phyloP scores from a whole-genome alignment of 2,888 invertebrate species.

The Drosophila fulvimacula region DNA sequence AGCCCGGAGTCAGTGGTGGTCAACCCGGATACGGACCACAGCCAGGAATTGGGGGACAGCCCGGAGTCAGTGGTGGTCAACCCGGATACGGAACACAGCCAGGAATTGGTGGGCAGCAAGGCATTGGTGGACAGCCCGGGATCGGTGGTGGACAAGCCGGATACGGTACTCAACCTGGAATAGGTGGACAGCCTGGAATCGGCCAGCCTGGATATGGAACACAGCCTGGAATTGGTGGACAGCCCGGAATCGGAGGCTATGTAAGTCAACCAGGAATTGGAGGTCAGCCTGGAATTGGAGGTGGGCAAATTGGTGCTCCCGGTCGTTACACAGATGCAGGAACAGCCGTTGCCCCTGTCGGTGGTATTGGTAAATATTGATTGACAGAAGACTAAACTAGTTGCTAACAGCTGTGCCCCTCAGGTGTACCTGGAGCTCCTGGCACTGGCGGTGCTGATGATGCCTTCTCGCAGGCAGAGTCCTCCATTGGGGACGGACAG shows the following conservation, averaged over 20 bases:
- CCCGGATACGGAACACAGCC: slow-evolving; percentile 20
- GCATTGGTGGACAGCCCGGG: slow-evolving; percentile 4
- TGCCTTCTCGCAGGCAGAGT: slow-evolving; percentile 90
- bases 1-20: not conserved
- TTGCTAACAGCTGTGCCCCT: not conserved
- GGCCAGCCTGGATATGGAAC: slow-evolving; percentile 25
- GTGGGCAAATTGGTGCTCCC: slow-evolving; percentile 32
- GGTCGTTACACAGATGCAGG: slow-evolving; percentile 52
- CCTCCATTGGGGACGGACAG: slow-evolving; percentile 87
- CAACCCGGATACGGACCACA: slow-evolving; percentile 21
- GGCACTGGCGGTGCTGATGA: slow-evolving; percentile 85
- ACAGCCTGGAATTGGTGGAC: not conserved
- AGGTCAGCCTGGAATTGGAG: slow-evolving; percentile 20
- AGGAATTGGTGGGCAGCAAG: slow-evolving; percentile 19
- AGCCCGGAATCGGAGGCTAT: slow-evolving; percentile 1
- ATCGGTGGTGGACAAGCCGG: slow-evolving; percentile 20
- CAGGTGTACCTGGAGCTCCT: slow-evolving; percentile 45
- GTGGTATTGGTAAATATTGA: slow-evolving; percentile 46
- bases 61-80: slow-evolving; percentile 1
- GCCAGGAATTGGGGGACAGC: slow-evolving; percentile 9
- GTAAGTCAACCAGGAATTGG: slow-evolving; percentile 30
- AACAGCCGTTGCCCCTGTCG: slow-evolving; percentile 24
- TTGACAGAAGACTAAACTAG: not conserved
- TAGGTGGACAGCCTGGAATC: slow-evolving; percentile 28
- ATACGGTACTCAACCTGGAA: slow-evolving; percentile 22